Conservation (phyloP, 2,113 vertebrate species). For the Glaucomys volans region DNA sequence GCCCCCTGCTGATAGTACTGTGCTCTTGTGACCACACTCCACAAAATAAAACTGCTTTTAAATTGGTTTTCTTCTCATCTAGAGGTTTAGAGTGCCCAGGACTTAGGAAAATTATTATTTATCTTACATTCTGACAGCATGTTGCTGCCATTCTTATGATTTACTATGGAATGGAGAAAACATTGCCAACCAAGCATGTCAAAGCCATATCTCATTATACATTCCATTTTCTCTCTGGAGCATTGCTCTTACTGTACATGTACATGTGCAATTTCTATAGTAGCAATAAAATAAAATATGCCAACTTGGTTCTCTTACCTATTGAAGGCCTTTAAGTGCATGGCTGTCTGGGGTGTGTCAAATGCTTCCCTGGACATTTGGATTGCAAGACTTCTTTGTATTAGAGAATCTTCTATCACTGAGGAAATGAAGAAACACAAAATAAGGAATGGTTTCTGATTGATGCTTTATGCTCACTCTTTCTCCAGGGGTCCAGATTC, state of each 20-base stretch:
- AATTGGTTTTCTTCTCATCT: constrained; percentile 66
- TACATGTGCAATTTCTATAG: not conserved
- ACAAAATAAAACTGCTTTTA: constrained; percentile 41
- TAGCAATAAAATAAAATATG: constrained; percentile 47
- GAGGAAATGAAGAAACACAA: constrained; percentile 48
- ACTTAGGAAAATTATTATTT: constrained; percentile 71
- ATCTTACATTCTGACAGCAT: constrained; percentile 63
- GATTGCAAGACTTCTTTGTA: constrained; percentile 19
- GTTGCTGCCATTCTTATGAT: constrained; percentile 68
- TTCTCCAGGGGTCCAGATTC: not conserved
- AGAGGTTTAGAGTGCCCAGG: constrained; percentile 22
- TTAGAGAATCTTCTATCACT: not conserved
- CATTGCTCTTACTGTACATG: not conserved
- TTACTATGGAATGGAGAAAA: constrained; percentile 64
- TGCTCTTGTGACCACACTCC: not conserved
- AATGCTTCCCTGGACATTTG: not conserved
- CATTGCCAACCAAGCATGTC: constrained; percentile 62
- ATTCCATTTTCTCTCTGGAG: constrained; percentile 47
- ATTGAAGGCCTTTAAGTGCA: not conserved
- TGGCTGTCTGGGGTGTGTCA: not conserved
- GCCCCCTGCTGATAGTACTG: not conserved
- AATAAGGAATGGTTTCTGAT: not conserved
- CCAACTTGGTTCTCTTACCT: not conserved
- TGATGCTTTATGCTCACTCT: not conserved
- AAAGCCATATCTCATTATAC: constrained; percentile 50